These are phyloP conservation scores for Callipepla squamata DNA, from an alignment of 2,113 vertebrate genomes.

Conservation along the genomic window DNA sequence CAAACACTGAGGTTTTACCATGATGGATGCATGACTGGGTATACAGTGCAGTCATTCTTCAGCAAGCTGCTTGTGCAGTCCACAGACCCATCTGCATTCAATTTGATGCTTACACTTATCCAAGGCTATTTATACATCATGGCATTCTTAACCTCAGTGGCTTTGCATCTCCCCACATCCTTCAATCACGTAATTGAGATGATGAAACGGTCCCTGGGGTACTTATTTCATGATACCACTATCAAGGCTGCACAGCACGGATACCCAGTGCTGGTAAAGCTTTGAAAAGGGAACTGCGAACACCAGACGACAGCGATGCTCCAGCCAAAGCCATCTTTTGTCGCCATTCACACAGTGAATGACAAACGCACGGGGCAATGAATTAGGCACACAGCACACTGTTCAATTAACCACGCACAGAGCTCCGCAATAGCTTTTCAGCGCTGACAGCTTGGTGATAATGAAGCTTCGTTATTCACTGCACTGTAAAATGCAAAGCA, in stretches of 20 bases:
- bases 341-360: neutral
- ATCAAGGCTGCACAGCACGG: neutral
- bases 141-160: constrained; percentile 59
- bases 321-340: neutral
- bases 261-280: neutral
- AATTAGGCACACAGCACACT: neutral
- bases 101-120: constrained; percentile 48
- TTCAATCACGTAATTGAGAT: constrained; percentile 23
- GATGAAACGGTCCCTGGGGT: constrained; percentile 17
- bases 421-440: constrained; percentile 28
- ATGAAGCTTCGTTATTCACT: constrained; percentile 55
- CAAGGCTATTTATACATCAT: constrained; percentile 49
- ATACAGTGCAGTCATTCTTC: constrained; percentile 45
- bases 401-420: constrained; percentile 3
- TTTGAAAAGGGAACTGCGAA: neutral
- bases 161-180: constrained; percentile 63
- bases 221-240: neutral
- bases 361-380: neutral
- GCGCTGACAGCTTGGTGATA: constrained; percentile 60
- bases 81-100: constrained; percentile 61
- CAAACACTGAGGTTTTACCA: constrained; percentile 9
- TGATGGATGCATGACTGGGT: constrained; percentile 22
- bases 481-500: constrained; percentile 50
- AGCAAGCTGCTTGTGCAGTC: constrained; percentile 19
- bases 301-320: neutral